Conservation (phyloP, 2,797 vertebrate species). For the Propithecus deckenii region DNA sequence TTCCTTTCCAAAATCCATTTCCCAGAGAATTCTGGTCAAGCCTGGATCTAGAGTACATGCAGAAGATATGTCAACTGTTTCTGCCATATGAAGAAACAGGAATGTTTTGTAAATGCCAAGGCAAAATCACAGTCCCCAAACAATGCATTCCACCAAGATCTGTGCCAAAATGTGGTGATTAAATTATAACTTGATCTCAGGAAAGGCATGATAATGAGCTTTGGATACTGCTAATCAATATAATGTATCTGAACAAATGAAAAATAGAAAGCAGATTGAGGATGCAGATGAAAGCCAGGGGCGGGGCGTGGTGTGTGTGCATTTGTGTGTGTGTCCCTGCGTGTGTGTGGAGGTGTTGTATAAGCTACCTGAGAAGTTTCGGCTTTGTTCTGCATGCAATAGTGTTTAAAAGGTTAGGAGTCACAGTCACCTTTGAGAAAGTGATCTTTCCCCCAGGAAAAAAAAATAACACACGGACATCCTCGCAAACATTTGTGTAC, state of each 20-base stretch:
- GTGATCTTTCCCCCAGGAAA: neutral
- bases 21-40: neutral
- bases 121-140: neutral
- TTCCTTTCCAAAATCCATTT: neutral
- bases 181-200: neutral
- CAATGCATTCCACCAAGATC: neutral
- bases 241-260: neutral
- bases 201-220: neutral
- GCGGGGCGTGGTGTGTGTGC: neutral
- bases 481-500: neutral
- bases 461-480: neutral
- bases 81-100: neutral
- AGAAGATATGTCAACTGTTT: neutral
- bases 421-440: neutral
- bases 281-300: neutral
- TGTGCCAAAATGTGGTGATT: neutral
- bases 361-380: neutral
- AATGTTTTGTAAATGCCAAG: neutral
- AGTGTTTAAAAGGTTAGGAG: neutral
- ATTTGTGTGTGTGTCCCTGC: too few species aligned
- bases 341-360: too few species aligned
- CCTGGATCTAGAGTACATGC: neutral
- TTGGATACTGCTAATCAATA: neutral
- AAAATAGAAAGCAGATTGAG: neutral
- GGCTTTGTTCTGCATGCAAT: neutral